phyloP scores from a whole-genome alignment of 2,797 vertebrate genomes.

The Molossus molossus region DNA sequence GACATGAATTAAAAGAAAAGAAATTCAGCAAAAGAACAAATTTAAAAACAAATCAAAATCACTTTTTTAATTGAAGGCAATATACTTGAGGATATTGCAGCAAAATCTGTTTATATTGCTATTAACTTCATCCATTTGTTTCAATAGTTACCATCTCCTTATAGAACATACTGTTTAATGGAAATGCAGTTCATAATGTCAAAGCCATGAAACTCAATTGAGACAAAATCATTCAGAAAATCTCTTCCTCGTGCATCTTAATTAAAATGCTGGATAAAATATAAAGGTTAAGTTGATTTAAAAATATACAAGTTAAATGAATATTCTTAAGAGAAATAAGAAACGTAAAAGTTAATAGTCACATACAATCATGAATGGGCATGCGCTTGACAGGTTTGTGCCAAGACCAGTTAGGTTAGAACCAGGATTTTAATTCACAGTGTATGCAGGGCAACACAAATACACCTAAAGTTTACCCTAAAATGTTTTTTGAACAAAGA shows the following conservation, averaged over 20 bases:
- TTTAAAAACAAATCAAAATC: neutral
- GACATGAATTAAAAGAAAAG: neutral
- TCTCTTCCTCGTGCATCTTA: neutral
- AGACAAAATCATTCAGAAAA: neutral
- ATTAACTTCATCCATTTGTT: neutral
- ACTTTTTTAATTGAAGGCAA: neutral
- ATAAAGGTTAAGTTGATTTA: no score
- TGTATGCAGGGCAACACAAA: neutral
- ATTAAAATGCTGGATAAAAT: neutral
- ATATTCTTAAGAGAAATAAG: neutral
- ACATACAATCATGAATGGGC: no score
- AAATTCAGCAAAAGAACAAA: neutral
- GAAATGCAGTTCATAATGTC: neutral
- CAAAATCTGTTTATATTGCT: neutral
- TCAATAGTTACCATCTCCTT: neutral
- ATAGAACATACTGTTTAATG: neutral
- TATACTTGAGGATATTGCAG: neutral
- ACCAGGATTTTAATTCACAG: neutral
- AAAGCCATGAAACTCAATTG: neutral
- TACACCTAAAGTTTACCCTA: neutral
- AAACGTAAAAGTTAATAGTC: neutral
- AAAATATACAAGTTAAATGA: neutral
- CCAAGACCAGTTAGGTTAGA: neutral
- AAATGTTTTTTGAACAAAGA: neutral
- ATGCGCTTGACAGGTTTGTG: neutral